phyloP scores from a whole-genome alignment of 2,113 vertebrate genomes.

The Oreochromis spilurus region DNA sequence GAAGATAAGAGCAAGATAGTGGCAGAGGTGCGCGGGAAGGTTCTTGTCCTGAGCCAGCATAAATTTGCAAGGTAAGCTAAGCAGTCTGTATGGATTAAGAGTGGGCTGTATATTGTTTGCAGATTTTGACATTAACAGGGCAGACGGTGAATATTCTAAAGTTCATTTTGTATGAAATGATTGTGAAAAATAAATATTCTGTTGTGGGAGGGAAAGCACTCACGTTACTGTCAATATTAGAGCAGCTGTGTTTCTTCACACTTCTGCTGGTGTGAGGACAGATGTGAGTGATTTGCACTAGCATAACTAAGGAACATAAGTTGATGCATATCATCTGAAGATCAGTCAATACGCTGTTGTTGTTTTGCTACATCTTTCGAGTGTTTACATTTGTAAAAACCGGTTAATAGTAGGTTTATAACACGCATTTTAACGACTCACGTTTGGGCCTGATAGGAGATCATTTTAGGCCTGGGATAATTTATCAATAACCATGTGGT shows the following conservation, averaged over 20 bases:
- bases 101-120: neutral
- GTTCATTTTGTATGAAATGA: neutral
- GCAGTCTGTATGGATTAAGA: neutral
- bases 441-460: neutral
- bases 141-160: neutral
- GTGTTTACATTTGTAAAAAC: neutral
- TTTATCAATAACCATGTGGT: neutral
- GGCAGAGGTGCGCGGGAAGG: slow-evolving; percentile 94
- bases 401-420: neutral
- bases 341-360: neutral
- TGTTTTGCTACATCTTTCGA: neutral
- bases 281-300: neutral
- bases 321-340: neutral
- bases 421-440: neutral
- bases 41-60: slow-evolving; percentile 94
- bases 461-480: neutral
- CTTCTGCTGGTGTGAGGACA: neutral
- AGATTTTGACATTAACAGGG: neutral
- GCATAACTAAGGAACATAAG: neutral
- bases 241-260: neutral
- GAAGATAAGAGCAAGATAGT: slow-evolving; percentile 99
- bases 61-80: slow-evolving; percentile 93
- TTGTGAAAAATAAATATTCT: neutral
- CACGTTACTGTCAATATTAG: neutral
- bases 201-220: neutral